Percentiles rank a stretch among this genome's conserved stretches.
These are phyloP conservation scores for Rana temporaria DNA, from an alignment of 2,113 vertebrate genomes.

Conservation along the genomic window DNA sequence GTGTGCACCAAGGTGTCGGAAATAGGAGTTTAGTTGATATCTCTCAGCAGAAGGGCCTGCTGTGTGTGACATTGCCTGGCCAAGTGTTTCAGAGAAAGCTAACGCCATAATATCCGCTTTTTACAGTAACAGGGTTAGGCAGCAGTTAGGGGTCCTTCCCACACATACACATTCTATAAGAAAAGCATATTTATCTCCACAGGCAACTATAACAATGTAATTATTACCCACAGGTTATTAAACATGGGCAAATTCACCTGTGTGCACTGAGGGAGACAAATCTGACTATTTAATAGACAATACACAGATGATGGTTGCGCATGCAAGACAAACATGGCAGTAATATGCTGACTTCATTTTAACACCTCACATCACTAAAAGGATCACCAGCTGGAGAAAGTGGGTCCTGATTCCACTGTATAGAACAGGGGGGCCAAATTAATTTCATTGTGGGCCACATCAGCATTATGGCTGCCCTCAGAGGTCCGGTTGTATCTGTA, in stretches of 20 bases:
- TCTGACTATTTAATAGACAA: too few relatives aligned
- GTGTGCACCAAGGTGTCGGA: background rate
- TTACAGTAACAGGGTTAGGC: background rate
- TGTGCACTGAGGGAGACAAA: background rate
- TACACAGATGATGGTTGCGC: too few relatives aligned
- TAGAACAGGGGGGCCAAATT: too few relatives aligned
- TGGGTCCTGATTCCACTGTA: too few relatives aligned
- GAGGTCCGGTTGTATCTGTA: too few relatives aligned
- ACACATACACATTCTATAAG: background rate
- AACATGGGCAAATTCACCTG: background rate
- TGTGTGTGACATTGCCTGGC: background rate
- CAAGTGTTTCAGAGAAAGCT: background rate
- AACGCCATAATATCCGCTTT: conserved; percentile 20
- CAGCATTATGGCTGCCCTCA: too few relatives aligned
- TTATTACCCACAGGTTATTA: background rate
- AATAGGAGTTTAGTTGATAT: background rate
- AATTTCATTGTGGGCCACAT: too few relatives aligned
- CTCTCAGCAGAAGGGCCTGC: conserved; percentile 10
- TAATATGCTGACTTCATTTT: too few relatives aligned
- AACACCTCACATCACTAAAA: too few relatives aligned
- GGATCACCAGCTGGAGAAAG: too few relatives aligned
- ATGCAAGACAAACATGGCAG: too few relatives aligned
- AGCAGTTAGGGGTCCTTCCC: background rate
- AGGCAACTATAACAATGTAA: background rate
- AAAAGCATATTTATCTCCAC: background rate